phyloP scores from a whole-genome alignment of 1,140 invertebrate genomes.

The Drosophila eugracilis region DNA sequence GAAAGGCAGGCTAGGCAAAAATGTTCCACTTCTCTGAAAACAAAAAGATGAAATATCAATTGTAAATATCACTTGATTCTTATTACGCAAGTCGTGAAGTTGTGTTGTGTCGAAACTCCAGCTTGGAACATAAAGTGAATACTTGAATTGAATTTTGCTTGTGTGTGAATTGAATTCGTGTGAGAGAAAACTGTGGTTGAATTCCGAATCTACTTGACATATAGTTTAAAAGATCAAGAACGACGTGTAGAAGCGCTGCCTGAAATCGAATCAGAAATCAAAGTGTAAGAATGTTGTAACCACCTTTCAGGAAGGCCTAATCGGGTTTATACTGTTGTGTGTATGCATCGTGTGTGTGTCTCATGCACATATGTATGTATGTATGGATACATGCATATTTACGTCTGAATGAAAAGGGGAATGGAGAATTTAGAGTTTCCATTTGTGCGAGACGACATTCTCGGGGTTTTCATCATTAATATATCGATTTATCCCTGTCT shows the following conservation, averaged over 20 bases:
- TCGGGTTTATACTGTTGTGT: no score
- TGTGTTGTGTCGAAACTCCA: slow-evolving; percentile 72
- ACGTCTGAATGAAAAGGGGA: background rate
- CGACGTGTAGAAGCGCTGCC: slow-evolving; percentile 59
- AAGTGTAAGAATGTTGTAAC: slow-evolving; percentile 79
- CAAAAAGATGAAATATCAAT: slow-evolving; percentile 67
- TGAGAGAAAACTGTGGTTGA: slow-evolving; percentile 49
- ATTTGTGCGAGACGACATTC: no score
- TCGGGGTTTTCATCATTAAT: no score
- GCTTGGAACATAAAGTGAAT: slow-evolving; percentile 72
- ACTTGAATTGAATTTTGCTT: slow-evolving; percentile 67
- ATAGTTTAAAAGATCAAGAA: no score
- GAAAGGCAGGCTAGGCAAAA: slow-evolving; percentile 25
- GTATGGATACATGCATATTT: no score
- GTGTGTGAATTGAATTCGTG: slow-evolving; percentile 74
- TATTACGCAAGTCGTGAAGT: slow-evolving; percentile 66
- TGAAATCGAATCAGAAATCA: slow-evolving; percentile 57
- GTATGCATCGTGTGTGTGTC: no score
- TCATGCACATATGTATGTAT: no score
- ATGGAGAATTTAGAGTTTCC: no score
- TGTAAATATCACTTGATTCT: slow-evolving; percentile 76
- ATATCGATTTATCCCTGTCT: no score
- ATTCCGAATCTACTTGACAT: slow-evolving; percentile 45
- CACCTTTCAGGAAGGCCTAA: no score
- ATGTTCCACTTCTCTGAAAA: slow-evolving; percentile 57